Conservation (phyloP, 2,797 vertebrate genomes). For the Myotis myotis region DNA sequence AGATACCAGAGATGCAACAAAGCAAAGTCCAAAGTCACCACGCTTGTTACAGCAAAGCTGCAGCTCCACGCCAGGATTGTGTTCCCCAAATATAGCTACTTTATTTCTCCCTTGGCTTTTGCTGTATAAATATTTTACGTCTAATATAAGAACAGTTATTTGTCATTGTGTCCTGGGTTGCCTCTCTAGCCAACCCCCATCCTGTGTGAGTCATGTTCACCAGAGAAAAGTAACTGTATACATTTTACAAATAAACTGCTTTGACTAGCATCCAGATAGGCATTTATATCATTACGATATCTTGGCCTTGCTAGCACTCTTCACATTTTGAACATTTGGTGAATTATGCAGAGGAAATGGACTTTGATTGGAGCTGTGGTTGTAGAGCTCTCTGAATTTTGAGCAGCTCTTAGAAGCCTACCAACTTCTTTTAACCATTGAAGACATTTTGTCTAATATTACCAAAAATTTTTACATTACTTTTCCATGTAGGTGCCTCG, state of each 20-base stretch:
- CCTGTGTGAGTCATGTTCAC: not conserved
- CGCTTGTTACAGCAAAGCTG: not conserved
- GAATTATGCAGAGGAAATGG: not conserved
- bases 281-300: not conserved
- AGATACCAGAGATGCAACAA: not conserved
- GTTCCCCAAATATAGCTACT: not conserved
- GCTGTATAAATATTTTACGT: not conserved
- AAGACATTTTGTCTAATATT: not conserved
- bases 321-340: not conserved
- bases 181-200: not conserved
- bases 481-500: not conserved
- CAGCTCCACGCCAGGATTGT: not conserved
- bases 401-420: not conserved
- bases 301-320: not conserved
- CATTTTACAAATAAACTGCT: not conserved
- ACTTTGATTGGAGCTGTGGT: not conserved
- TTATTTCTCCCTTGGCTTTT: conserved; percentile 16
- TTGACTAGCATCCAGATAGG: not conserved
- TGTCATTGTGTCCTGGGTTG: not conserved
- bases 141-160: not conserved
- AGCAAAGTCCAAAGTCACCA: conserved; percentile 19
- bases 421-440: not conserved
- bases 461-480: not conserved
- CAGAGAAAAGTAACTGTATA: not conserved
- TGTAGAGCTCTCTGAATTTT: not conserved